Evolutionary conservation across 2,888 invertebrate species (phyloP).

Genomic region (Drosophila atripex): DNA sequence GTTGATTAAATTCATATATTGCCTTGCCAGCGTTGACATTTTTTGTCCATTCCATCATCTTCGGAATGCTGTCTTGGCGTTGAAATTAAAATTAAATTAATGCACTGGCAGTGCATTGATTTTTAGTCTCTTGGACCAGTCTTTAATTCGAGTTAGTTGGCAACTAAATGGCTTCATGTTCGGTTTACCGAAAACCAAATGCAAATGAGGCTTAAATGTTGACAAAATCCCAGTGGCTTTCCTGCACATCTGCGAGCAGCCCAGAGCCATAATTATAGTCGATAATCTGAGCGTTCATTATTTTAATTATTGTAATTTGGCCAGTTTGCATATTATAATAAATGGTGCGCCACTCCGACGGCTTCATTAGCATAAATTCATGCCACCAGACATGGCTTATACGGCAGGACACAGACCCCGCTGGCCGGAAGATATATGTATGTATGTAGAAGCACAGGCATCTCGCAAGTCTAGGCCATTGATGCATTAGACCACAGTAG

Average conservation of each 20-base stretch:
- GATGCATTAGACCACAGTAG: slow-evolving; percentile 41
- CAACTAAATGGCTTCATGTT: slow-evolving; percentile 10
- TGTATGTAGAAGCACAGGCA: not conserved
- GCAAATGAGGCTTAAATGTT: slow-evolving; percentile 26
- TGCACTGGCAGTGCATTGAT: slow-evolving; percentile 49
- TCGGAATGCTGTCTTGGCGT: slow-evolving; percentile 73
- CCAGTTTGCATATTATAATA: slow-evolving; percentile 76
- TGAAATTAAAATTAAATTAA: slow-evolving; percentile 79
- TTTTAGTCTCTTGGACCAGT: not conserved
- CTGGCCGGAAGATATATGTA: slow-evolving; percentile 7
- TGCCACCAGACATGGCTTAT: slow-evolving; percentile 26
- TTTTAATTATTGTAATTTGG: slow-evolving; percentile 79
- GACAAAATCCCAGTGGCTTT: slow-evolving; percentile 37
- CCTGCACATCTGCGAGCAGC: no score
- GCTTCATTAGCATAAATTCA: slow-evolving; percentile 69
- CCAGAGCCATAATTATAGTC: slow-evolving; percentile 64
- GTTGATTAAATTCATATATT: slow-evolving; percentile 72
- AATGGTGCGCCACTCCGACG: slow-evolving; percentile 63
- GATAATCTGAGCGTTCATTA: slow-evolving; percentile 78
- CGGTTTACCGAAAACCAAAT: slow-evolving; percentile 1
- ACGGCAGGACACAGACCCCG: slow-evolving; percentile 10
- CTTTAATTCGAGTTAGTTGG: slow-evolving; percentile 33
- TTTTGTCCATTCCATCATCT: slow-evolving; percentile 53
- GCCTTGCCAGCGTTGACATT: slow-evolving; percentile 60
- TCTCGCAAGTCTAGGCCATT: slow-evolving; percentile 22